Evolutionary conservation across 23 tunicate genomes (phyloP).

Genomic region (Phallusia fumigata): DNA sequence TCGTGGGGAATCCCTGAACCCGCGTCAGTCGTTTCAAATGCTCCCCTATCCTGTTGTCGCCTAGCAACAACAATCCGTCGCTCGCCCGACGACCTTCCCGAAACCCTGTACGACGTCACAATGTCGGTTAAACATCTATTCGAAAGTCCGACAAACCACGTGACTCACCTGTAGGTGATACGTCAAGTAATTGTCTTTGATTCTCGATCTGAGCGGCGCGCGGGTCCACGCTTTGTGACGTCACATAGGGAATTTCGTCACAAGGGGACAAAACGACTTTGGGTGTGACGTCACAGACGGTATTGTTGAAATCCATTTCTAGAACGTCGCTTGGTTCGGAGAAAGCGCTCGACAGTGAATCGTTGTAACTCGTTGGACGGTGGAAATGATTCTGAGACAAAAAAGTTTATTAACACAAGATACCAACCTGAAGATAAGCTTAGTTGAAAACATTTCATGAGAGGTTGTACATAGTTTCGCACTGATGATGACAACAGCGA

Average conservation of each 20-base stretch:
- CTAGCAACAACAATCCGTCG: conserved; percentile 78
- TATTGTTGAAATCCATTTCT: not conserved
- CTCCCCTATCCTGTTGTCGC: conserved; percentile 61
- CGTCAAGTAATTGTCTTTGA: conserved; percentile 72
- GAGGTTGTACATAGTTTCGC: too few species aligned
- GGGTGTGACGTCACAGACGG: conserved; percentile 25
- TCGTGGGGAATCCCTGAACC: conserved; percentile 68
- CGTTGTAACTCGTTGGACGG: conserved; percentile 5
- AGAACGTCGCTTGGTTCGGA: conserved; percentile 12
- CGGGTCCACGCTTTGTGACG: conserved; percentile 12
- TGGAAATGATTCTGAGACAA: not conserved
- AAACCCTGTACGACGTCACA: conserved; percentile 48
- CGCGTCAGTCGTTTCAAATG: conserved; percentile 62
- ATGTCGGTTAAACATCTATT: not conserved
- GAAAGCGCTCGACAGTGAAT: conserved; percentile 17
- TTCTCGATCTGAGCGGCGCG: conserved; percentile 35
- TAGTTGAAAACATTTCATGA: too few species aligned
- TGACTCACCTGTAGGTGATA: conserved; percentile 75
- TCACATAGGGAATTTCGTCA: conserved; percentile 16
- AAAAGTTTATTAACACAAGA: too few species aligned
- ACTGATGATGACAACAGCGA: too few species aligned
- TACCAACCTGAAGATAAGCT: too few species aligned
- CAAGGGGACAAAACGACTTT: conserved; percentile 49
- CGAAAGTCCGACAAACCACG: not conserved
- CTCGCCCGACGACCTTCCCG: conserved; percentile 87